Evolutionary conservation across 1,140 invertebrate genomes (phyloP).

Genomic region (Planococcus citri): DNA sequence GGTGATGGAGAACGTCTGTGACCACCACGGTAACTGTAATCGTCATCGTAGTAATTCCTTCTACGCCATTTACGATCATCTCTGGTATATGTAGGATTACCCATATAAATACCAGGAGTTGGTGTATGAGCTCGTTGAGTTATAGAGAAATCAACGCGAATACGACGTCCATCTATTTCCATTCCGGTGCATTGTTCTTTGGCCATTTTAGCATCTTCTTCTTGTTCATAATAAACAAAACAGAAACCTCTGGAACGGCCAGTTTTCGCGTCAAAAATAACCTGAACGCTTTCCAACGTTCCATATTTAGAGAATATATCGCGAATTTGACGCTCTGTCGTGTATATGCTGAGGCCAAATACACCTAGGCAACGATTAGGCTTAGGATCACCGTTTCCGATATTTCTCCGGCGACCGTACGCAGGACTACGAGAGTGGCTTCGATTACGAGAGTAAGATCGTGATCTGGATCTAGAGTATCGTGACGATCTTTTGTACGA

Average conservation of each 20-base stretch:
- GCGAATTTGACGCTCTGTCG: slow-evolving; percentile 83
- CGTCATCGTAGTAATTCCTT: slow-evolving; percentile 31
- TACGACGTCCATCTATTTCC: slow-evolving; percentile 84
- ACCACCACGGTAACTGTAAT: slow-evolving; percentile 31
- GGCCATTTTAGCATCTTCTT: slow-evolving; percentile 82
- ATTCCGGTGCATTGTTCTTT: slow-evolving; percentile 88
- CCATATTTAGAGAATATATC: slow-evolving; percentile 90
- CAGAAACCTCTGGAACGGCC: slow-evolving; percentile 85
- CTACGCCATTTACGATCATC: slow-evolving; percentile 20
- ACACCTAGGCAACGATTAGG: slow-evolving; percentile 83
- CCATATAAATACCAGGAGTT: slow-evolving; percentile 96
- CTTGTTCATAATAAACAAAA: slow-evolving; percentile 86
- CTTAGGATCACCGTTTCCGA: slow-evolving; percentile 51
- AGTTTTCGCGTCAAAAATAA: slow-evolving; percentile 91
- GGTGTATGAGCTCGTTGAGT: slow-evolving; percentile 95
- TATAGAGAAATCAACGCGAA: slow-evolving; percentile 93
- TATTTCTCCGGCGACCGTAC: slow-evolving; percentile 27
- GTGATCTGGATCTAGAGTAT: slow-evolving; percentile 29
- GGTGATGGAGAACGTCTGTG: slow-evolving; percentile 47
- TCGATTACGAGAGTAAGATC: slow-evolving; percentile 29
- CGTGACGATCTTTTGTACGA: slow-evolving; percentile 20
- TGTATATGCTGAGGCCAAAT: slow-evolving; percentile 86
- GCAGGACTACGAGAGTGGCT: slow-evolving; percentile 34
- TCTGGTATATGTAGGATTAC: slow-evolving; percentile 58
- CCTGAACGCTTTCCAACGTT: slow-evolving; percentile 80